Evolutionary conservation across 2,888 invertebrate genomes (phyloP).

Genomic region (Drosophila diplacantha): DNA sequence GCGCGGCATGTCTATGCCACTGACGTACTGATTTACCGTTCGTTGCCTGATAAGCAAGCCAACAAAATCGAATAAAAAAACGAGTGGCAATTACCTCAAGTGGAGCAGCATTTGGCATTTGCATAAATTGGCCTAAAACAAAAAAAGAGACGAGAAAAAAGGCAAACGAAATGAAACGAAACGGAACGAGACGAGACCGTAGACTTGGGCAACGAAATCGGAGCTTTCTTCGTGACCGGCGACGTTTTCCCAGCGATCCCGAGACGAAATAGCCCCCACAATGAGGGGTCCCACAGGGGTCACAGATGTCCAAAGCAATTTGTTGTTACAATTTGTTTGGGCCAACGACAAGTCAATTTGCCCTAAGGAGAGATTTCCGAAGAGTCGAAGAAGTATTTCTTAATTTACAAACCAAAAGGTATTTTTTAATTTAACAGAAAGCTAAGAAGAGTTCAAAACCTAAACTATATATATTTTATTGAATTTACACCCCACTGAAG

Average conservation of each 20-base stretch:
- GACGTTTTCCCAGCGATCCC: conserved; percentile 58
- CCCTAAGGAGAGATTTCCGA: neutral
- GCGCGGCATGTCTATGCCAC: conserved; percentile 60
- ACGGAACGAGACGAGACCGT: conserved; percentile 28
- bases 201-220: conserved; percentile 63
- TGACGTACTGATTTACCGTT: conserved; percentile 69
- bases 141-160: conserved; percentile 15
- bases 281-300: conserved; percentile 39
- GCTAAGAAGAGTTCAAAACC: neutral
- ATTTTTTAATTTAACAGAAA: neutral
- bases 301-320: conserved; percentile 54
- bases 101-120: conserved; percentile 66
- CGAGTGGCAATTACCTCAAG: conserved; percentile 65
- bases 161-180: conserved; percentile 38
- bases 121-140: conserved; percentile 60
- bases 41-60: conserved; percentile 34
- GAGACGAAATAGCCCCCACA: conserved; percentile 52
- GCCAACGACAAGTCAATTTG: conserved; percentile 57
- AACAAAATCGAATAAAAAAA: conserved; percentile 20
- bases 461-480: neutral
- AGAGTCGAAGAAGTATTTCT: neutral
- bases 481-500: neutral
- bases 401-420: neutral
- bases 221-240: conserved; percentile 67
- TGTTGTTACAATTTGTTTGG: conserved; percentile 60